phyloP scores from a whole-genome alignment of 2,113 vertebrate genomes.

The Cynopterus brachyotis region DNA sequence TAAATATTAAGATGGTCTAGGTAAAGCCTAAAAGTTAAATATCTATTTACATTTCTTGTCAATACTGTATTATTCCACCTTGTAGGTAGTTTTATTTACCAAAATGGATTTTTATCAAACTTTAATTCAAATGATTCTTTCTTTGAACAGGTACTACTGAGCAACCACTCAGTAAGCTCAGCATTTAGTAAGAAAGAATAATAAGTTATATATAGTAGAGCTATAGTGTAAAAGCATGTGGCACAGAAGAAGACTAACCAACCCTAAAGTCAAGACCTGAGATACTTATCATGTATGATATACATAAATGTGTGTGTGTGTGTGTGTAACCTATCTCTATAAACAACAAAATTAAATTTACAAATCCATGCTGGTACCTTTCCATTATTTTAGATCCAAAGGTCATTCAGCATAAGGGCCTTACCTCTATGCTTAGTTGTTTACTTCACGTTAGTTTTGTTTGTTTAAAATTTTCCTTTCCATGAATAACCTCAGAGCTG shows the following conservation, averaged over 20 bases:
- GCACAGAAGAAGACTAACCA: neutral
- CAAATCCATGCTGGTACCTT: neutral
- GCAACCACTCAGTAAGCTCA: neutral
- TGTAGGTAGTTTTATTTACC: neutral
- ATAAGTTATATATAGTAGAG: neutral
- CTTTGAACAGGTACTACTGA: neutral
- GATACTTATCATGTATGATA: neutral
- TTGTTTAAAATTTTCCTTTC: neutral
- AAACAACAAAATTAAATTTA: neutral
- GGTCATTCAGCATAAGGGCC: neutral
- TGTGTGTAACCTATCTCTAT: too few relatives aligned
- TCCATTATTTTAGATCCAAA: neutral
- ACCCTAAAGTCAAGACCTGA: neutral
- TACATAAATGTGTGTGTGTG: too few relatives aligned
- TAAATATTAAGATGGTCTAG: neutral
- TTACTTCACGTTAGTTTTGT: neutral
- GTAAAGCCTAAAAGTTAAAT: neutral
- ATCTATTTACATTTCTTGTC: neutral
- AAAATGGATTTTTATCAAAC: neutral
- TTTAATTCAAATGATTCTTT: neutral
- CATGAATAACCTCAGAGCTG: neutral
- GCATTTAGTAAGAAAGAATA: neutral
- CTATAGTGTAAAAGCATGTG: neutral
- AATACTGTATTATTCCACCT: neutral
- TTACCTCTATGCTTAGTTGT: neutral